Evolutionary conservation across 37 sponge, comb jelly and placozoan genomes (phyloP), one percentile per base, ranked within the genome.

Genomic region (Theonella swinhoei): DNA sequence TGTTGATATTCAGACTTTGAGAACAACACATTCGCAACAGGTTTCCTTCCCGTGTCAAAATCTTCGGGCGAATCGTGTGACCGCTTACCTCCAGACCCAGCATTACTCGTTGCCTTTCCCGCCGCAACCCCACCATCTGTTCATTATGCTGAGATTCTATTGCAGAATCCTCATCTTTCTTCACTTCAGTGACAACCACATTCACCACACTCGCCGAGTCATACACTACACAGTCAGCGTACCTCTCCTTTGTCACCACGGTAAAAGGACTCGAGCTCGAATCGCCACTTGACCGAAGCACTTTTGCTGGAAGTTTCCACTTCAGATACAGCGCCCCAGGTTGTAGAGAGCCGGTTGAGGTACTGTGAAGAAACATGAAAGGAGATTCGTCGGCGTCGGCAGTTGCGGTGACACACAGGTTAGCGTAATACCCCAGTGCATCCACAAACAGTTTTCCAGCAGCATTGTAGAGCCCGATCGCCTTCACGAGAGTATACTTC

Each of bases 51-150:
- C 11, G 17, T 20, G 60, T 19, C 19, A 58, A 58, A 20, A 58
- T 58, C 19, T 58, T 58, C 19, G 60, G 60, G 11, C 11, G 17
- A 19, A 58, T 19, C 11, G n/a, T n/a, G 19, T 11, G 11, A 58
- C 17, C 11, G 11, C 19, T 58, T 11, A 58, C 11, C 19, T 65
- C 66, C 5, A 65, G 66, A 23, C 66, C 66, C 25, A 65, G n/a
- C 66, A 65, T 65, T 11, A n/a, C 66, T 29, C 7, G 25, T n/a
- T 65, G 66, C n/a, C 66, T 26, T 29, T 5, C n/a, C 5, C 66
- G 5, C 66, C 66, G 19, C 19, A 65, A n/a, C 5, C 66, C 66
- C n/a, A 65, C 66, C 66, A 65, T 65, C 66, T 65, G 66, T 20
- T 65, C 66, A 65, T 24, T 8, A 26, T 65, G 7, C 30, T 65